Conservation (phyloP, 1,140 invertebrate species). For the Monomorium pharaonis region DNA sequence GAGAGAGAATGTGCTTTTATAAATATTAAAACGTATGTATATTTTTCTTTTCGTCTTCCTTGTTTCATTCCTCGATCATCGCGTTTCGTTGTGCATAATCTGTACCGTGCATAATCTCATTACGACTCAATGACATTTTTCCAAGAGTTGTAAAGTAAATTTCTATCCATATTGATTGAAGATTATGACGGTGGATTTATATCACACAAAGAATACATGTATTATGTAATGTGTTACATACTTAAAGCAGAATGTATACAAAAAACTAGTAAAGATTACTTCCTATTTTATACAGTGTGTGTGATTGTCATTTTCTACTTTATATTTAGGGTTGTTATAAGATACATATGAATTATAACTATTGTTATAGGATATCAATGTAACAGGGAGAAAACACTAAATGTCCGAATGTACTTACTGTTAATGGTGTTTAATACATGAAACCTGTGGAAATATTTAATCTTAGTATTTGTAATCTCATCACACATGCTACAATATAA, state of each 20-base stretch:
- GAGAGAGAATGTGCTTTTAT: constrained; percentile 73
- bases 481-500: background rate
- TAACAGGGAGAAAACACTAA: constrained; percentile 11
- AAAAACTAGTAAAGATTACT: constrained; percentile 50
- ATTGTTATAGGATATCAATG: constrained; percentile 58
- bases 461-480: constrained; percentile 20
- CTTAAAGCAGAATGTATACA: constrained; percentile 39
- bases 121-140: background rate
- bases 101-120: background rate
- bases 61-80: constrained; percentile 23
- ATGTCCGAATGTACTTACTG: constrained; percentile 61
- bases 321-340: constrained; percentile 66
- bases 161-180: constrained; percentile 30
- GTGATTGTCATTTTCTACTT: constrained; percentile 63
- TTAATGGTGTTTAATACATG: constrained; percentile 60
- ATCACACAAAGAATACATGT: constrained; percentile 13
- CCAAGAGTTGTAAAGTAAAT: constrained; percentile 3
- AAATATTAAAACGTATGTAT: constrained; percentile 70
- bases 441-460: constrained; percentile 49
- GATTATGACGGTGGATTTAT: constrained; percentile 35
- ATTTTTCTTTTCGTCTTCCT: constrained; percentile 65
- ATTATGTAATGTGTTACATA: constrained; percentile 55
- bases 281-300: constrained; percentile 67
- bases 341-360: constrained; percentile 52
- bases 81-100: background rate